These are phyloP conservation scores for Phanerotoma sp. DNA, from an alignment of 2,888 invertebrate species.

Conservation along the genomic window DNA sequence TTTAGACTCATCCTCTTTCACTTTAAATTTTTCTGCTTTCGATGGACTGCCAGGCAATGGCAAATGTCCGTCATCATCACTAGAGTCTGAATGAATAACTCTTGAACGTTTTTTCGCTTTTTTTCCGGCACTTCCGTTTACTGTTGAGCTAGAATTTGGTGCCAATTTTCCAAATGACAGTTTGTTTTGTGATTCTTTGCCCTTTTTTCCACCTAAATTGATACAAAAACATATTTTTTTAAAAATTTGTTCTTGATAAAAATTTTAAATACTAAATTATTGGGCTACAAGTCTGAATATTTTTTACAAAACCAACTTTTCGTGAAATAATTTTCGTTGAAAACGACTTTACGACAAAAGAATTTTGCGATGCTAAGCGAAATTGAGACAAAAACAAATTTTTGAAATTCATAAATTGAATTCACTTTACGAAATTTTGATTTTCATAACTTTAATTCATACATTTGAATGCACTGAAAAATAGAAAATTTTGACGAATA, in stretches of 20 bases:
- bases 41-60: slow-evolving; percentile 37
- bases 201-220: not conserved
- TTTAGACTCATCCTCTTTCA: slow-evolving; percentile 31
- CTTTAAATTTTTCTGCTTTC: slow-evolving; percentile 34
- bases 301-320: no score
- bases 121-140: slow-evolving; percentile 33
- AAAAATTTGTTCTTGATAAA: not conserved
- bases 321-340: no score
- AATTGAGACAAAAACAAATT: no score
- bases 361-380: no score
- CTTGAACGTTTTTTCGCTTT: slow-evolving; percentile 38
- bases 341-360: no score
- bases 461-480: no score
- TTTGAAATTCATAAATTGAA: no score
- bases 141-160: slow-evolving; percentile 10
- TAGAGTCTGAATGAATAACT: slow-evolving; percentile 45
- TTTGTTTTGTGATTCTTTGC: slow-evolving; percentile 12
- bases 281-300: no score
- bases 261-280: not conserved
- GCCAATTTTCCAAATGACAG: slow-evolving; percentile 20
- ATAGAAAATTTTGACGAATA: no score
- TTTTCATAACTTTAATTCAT: no score
- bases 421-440: no score
- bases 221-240: not conserved
- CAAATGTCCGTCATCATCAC: slow-evolving; percentile 51